phyloP scores from a whole-genome alignment of 2,888 invertebrate genomes.

The Campaea margaritaria region DNA sequence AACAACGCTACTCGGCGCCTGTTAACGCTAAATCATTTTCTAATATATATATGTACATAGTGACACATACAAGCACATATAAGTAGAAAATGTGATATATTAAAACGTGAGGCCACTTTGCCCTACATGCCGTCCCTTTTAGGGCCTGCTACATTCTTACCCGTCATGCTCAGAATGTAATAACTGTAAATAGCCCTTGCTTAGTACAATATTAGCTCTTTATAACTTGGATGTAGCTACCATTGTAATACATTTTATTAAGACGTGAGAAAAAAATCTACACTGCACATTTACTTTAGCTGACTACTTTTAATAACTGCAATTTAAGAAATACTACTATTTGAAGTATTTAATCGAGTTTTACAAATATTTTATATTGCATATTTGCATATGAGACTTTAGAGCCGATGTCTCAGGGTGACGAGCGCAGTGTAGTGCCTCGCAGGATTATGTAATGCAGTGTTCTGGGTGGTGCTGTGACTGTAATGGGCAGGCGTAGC shows the following conservation, averaged over 20 bases:
- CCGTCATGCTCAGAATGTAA: constrained; percentile 33
- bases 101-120: constrained; percentile 32
- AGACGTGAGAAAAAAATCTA: constrained; percentile 3
- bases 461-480: no score
- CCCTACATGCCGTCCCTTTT: constrained; percentile 35
- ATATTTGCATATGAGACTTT: no score
- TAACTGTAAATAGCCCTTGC: constrained; percentile 31
- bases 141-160: constrained; percentile 30
- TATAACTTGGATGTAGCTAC: constrained; percentile 13
- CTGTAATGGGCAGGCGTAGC: no score
- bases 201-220: constrained; percentile 37
- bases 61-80: constrained; percentile 20
- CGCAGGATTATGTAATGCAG: no score
- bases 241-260: constrained; percentile 18
- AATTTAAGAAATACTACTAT: no score
- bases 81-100: constrained; percentile 27
- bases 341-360: no score
- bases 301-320: no score
- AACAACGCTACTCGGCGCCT: background rate
- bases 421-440: no score
- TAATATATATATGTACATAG: constrained; percentile 9
- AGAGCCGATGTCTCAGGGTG: no score
- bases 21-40: constrained; percentile 10
- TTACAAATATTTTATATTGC: no score
- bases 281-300: background rate